phyloP scores from a whole-genome alignment of 2,797 vertebrate species.

The Coccyzus lansbergi region DNA sequence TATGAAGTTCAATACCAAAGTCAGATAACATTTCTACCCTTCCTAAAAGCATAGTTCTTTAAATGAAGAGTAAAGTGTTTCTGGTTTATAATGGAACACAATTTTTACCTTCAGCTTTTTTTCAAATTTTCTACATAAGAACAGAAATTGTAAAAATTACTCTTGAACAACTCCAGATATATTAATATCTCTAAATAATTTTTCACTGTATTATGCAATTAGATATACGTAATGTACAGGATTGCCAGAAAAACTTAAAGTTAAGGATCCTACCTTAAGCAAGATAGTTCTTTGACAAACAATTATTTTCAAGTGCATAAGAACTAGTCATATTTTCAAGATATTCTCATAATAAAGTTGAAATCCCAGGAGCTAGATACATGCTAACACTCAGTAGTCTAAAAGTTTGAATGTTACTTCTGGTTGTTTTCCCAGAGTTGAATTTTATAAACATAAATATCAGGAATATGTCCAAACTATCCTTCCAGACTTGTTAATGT shows the following conservation, averaged over 20 bases:
- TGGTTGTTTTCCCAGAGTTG: background rate
- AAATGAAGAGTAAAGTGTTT: background rate
- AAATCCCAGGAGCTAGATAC: background rate
- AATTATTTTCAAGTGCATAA: background rate
- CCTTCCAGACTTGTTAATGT: background rate
- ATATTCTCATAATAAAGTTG: background rate
- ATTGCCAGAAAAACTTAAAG: background rate
- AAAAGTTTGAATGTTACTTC: background rate
- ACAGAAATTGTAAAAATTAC: background rate
- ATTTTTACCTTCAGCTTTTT: background rate
- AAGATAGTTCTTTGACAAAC: background rate
- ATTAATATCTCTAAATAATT: background rate
- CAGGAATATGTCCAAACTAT: background rate
- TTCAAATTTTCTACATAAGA: background rate
- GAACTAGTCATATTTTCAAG: background rate
- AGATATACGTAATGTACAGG: background rate
- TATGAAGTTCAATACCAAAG: background rate
- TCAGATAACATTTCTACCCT: background rate
- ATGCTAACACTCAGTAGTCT: background rate
- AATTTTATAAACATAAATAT: background rate
- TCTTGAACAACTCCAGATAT: background rate
- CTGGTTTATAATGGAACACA: background rate
- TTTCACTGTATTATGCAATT: background rate
- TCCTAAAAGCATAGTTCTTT: background rate
- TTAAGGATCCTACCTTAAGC: background rate